A percentile compares a stretch with the other conserved stretches of the same genome.
phyloP scores from a whole-genome alignment of 2,113 vertebrate genomes.

The Callipepla squamata region DNA sequence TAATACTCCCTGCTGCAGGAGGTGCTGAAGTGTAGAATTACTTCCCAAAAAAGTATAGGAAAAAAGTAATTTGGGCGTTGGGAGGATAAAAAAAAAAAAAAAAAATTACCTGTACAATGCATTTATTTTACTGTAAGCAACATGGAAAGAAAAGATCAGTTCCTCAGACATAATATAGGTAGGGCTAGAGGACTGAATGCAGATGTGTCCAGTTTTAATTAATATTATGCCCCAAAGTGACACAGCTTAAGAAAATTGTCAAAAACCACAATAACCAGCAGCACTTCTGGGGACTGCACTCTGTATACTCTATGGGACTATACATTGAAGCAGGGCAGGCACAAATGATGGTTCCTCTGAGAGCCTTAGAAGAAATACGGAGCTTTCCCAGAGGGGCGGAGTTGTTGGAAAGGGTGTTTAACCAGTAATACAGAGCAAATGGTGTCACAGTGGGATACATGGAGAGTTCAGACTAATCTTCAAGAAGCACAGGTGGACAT shows the following conservation, averaged over 20 bases:
- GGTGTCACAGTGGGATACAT: not conserved
- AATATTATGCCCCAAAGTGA: not conserved
- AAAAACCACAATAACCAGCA: not conserved
- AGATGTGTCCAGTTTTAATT: not conserved
- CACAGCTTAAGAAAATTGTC: not conserved
- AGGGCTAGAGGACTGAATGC: not conserved
- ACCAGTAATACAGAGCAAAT: not conserved
- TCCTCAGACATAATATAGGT: not conserved
- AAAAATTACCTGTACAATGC: not conserved
- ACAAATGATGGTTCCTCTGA: not conserved
- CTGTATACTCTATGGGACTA: not conserved
- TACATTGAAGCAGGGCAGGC: not conserved
- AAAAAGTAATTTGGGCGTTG: not conserved
- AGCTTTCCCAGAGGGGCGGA: not conserved
- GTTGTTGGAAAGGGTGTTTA: not conserved
- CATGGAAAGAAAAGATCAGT: not conserved
- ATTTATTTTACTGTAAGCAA: not conserved
- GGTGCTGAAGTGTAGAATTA: not conserved
- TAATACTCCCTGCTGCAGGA: not conserved
- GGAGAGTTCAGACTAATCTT: not conserved
- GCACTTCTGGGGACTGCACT: not conserved
- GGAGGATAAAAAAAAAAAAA: not conserved
- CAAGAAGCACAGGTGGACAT: fast-evolving
- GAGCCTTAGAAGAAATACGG: not conserved
- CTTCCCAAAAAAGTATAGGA: not conserved